These are phyloP conservation scores for Aethes cnicana DNA, from an alignment of 2,888 invertebrate species.

Conservation along the genomic window DNA sequence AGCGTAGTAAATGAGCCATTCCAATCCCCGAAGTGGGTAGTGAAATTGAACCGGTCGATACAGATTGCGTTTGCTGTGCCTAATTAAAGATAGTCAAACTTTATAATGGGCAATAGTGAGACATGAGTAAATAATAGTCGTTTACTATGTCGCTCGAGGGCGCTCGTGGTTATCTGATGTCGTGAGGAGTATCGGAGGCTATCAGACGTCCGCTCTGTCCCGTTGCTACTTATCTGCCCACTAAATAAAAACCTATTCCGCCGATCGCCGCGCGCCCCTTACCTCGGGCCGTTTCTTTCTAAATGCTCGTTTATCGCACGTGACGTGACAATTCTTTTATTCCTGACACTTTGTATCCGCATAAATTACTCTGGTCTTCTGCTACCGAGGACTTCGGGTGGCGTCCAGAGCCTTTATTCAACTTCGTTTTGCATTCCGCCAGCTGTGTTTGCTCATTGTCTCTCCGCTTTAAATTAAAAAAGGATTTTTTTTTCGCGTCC, in stretches of 20 bases:
- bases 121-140: slow-evolving; percentile 47
- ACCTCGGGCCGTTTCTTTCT: slow-evolving; percentile 47
- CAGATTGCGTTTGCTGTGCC: slow-evolving; percentile 52
- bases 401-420: slow-evolving; percentile 56
- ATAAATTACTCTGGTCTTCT: slow-evolving; percentile 68
- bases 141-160: slow-evolving; percentile 57
- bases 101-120: slow-evolving; percentile 67
- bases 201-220: slow-evolving; percentile 58
- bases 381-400: slow-evolving; percentile 61
- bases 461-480: slow-evolving; percentile 74
- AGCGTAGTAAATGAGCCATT: slow-evolving; percentile 56
- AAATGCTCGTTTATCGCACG: slow-evolving; percentile 62
- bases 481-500: slow-evolving; percentile 64
- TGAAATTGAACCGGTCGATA: slow-evolving; percentile 42
- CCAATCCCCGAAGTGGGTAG: slow-evolving; percentile 43
- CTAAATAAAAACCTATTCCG: slow-evolving; percentile 61
- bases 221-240: slow-evolving; percentile 54
- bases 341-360: slow-evolving; percentile 66
- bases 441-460: slow-evolving; percentile 81
- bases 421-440: slow-evolving; percentile 77
- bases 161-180: slow-evolving; percentile 66
- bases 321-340: slow-evolving; percentile 72
- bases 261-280: slow-evolving; percentile 45
- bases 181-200: slow-evolving; percentile 59
- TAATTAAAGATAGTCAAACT: slow-evolving; percentile 65